These are phyloP conservation scores for Operophtera brumata DNA, from an alignment of 2,888 invertebrate genomes.

Conservation along the genomic window DNA sequence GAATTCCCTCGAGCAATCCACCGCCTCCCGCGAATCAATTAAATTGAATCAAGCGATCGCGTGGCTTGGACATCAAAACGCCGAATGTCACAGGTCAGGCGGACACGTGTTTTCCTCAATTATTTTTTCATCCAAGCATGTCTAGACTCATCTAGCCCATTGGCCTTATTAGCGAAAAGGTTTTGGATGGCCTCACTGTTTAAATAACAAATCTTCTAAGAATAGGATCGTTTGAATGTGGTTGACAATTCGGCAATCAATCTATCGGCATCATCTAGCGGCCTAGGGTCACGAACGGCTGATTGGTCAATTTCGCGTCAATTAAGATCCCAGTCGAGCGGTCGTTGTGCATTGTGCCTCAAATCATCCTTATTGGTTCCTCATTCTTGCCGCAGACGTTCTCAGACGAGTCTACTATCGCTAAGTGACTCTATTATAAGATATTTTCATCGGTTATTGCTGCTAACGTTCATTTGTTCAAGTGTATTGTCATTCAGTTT, in stretches of 20 bases:
- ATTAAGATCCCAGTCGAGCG: conserved; percentile 55
- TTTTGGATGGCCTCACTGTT: conserved; percentile 1
- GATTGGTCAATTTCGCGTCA: conserved; percentile 77
- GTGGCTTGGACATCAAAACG: conserved; percentile 49
- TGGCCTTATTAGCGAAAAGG: conserved; percentile 13
- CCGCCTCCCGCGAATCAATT: conserved; percentile 58
- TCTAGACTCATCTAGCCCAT: conserved; percentile 24
- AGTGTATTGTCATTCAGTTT: neutral
- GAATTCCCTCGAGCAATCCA: conserved; percentile 43
- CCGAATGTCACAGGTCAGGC: conserved; percentile 32
- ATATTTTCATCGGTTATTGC: conserved; percentile 35
- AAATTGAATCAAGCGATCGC: conserved; percentile 56
- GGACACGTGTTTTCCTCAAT: conserved; percentile 40
- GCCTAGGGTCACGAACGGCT: conserved; percentile 51
- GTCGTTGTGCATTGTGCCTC: conserved; percentile 55
- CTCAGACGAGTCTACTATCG: conserved; percentile 34
- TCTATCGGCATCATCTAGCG: conserved; percentile 49
- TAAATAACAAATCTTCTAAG: conserved; percentile 5
- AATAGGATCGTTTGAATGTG: conserved; percentile 4
- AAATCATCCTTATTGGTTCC: conserved; percentile 75
- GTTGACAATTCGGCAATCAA: conserved; percentile 42
- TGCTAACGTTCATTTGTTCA: conserved; percentile 7
- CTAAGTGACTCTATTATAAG: conserved; percentile 29
- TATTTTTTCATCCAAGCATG: conserved; percentile 27
- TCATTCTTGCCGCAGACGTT: conserved; percentile 54